A percentile compares a stretch with the other conserved stretches of the same genome.
phyloP scores from a whole-genome alignment of 2,797 vertebrate genomes.

The Leptatherina wallacei region DNA sequence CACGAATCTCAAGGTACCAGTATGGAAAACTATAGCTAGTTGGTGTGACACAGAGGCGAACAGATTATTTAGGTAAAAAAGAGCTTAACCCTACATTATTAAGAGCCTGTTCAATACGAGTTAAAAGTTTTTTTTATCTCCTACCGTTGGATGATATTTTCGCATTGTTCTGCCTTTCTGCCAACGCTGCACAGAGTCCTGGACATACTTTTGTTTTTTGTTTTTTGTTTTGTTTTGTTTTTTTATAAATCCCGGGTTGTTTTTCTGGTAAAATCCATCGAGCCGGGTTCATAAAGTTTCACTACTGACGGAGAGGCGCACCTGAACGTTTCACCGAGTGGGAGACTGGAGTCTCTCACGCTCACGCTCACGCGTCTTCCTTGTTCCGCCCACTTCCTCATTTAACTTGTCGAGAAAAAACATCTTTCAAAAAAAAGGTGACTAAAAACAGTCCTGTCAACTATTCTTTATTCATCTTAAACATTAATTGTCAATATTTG shows the following conservation, averaged over 20 bases:
- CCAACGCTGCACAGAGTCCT: background rate
- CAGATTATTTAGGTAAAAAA: background rate
- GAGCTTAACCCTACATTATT: too few relatives aligned
- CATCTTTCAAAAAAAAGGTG: background rate
- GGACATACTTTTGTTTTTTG: background rate
- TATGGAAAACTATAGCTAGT: too few relatives aligned
- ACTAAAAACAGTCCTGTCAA: background rate
- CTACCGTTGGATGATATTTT: constrained; percentile 50
- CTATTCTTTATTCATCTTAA: background rate
- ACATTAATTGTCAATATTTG: background rate
- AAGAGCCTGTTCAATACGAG: background rate
- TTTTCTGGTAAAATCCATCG: constrained; percentile 46
- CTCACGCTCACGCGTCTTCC: background rate
- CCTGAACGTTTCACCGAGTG: constrained; percentile 44
- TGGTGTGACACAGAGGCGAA: background rate
- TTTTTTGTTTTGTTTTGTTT: background rate
- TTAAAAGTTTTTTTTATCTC: constrained; percentile 13
- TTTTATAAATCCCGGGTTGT: background rate
- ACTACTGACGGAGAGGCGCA: constrained; percentile 40
- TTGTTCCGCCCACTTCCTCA: constrained; percentile 54
- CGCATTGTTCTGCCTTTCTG: constrained; percentile 4
- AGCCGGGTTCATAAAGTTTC: constrained; percentile 13
- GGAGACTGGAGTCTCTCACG: background rate
- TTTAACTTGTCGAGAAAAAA: background rate
- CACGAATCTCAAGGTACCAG: too few relatives aligned